phyloP scores from a whole-genome alignment of 2,113 vertebrate species.

The Benitochromis conjunctus region DNA sequence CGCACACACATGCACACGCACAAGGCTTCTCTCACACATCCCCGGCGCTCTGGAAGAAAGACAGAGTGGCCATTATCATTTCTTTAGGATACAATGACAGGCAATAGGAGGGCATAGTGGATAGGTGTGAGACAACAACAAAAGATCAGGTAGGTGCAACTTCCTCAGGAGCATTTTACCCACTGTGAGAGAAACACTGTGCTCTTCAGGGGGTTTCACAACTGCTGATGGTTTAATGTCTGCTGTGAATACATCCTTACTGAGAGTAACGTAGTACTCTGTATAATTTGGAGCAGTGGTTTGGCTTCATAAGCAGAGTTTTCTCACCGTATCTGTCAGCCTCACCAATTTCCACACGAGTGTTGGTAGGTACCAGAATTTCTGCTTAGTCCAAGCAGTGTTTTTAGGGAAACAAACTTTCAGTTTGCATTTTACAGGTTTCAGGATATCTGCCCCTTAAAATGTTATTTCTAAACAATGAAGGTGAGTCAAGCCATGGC shows the following conservation, averaged over 20 bases:
- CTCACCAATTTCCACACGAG: neutral
- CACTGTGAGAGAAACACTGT: neutral
- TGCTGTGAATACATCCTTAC: neutral
- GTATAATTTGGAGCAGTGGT: neutral
- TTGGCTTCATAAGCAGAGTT: neutral
- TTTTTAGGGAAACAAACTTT: neutral
- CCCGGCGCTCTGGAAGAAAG: conserved; percentile 12
- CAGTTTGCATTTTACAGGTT: neutral
- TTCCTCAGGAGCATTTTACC: conserved; percentile 16
- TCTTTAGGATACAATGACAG: conserved; percentile 26
- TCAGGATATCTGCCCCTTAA: neutral
- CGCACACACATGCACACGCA: neutral
- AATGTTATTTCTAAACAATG: neutral
- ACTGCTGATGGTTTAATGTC: neutral
- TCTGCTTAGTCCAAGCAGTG: neutral
- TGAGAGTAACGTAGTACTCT: neutral
- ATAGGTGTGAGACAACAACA: conserved; percentile 38
- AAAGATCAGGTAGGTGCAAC: conserved; percentile 34
- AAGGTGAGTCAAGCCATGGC: neutral
- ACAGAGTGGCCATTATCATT: conserved; percentile 55
- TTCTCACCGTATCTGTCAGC: neutral
- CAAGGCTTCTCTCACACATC: conserved; percentile 24
- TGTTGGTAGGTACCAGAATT: neutral
- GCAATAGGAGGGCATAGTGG: conserved; percentile 2
- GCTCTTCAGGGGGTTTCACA: neutral